Evolutionary conservation across 2,888 invertebrate species (phyloP), one percentile per base, ranked within the genome.

Genomic region (Nycteola revayana): DNA sequence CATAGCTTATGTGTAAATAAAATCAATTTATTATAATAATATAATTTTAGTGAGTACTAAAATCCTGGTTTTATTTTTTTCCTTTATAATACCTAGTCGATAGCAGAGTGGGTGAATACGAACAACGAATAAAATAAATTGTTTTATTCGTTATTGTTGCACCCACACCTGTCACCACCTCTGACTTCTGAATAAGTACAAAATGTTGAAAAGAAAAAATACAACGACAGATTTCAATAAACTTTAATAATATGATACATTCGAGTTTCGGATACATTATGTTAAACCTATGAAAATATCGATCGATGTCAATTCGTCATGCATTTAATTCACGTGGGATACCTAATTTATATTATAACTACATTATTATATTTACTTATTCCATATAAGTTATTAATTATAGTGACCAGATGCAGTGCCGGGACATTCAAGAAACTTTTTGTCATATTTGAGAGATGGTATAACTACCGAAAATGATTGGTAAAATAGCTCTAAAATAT

Each of bases 1-100:
- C 49, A 45, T 62, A 54, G 60, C 55, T 50, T 63, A 61, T 50
- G 37, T 84, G 84, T 85, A 85, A 40, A 85, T 85, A 85, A 77
- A 83, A 85, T 85, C 85, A 82, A 82, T 73, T 81, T 77, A 76
- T 72, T 65, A 49, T 49, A 43, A 41, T 60, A 81, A 79, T 80
- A 82, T 75, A 82, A 46, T 21, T 5, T 21, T 14, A 14, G 14
- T 14, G 3, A 14, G n/a, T n/a, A n/a, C n/a, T n/a, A n/a, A n/a
- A n/a, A n/a, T n/a, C n/a, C n/a, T n/a, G n/a, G n/a, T n/a, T n/a
- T n/a, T n/a, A n/a, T n/a, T n/a, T n/a, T n/a, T n/a, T n/a, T n/a
- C n/a, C n/a, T n/a, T n/a, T n/a, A n/a, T n/a, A n/a, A n/a, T n/a
- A n/a, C n/a, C n/a, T n/a, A n/a, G n/a, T n/a, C n/a, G n/a, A n/a